Conservation (phyloP, 2,113 vertebrate genomes). For the Solea solea region DNA sequence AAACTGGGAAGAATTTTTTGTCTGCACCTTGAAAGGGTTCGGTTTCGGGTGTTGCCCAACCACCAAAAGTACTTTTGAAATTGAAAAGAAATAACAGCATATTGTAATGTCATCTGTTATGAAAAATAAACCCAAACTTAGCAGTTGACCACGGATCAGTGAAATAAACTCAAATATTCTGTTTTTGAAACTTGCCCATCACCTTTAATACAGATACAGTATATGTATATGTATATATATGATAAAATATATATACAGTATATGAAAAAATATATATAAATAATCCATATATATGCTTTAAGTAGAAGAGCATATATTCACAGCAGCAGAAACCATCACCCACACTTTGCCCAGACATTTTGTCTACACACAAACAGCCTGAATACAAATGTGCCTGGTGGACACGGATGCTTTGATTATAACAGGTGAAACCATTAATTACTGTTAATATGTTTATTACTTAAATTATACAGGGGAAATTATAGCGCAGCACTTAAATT, state of each 20-base stretch:
- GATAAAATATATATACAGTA: no score
- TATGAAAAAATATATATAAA: no score
- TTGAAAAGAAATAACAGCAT: neutral
- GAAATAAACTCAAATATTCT: no score
- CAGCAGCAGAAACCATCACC: neutral
- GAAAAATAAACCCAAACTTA: no score
- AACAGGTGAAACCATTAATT: constrained; percentile 41
- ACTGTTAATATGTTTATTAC: constrained; percentile 29
- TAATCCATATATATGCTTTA: neutral
- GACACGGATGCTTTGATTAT: constrained; percentile 18
- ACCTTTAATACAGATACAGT: neutral
- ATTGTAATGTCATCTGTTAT: no score
- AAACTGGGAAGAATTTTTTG: no score
- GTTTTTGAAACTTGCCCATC: no score
- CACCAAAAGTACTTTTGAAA: no score
- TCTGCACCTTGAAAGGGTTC: no score
- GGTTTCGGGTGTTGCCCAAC: neutral
- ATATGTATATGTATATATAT: no score
- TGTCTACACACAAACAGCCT: neutral
- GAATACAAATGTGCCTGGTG: constrained; percentile 51
- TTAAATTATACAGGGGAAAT: constrained; percentile 23
- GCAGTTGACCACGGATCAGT: no score
- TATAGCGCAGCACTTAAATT: constrained; percentile 29
- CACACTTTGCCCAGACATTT: neutral
- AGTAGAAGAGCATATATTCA: neutral